Conservation (phyloP, 2,888 invertebrate genomes). For the Petrolisthes cinctipes region DNA sequence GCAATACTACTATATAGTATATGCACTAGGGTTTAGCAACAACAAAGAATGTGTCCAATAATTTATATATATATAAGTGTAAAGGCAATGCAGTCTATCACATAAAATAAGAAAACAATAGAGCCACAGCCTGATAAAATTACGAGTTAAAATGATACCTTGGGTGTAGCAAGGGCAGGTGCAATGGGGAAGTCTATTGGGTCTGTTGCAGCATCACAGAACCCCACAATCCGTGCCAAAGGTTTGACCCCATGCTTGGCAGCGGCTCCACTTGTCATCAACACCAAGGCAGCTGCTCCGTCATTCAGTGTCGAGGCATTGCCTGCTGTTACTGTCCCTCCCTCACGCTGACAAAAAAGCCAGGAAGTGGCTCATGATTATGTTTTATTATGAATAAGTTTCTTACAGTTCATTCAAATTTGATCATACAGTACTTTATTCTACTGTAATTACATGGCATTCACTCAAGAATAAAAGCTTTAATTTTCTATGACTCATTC, state of each 20-base stretch:
- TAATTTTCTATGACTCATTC: not conserved
- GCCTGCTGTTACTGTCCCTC: slow-evolving; percentile 96
- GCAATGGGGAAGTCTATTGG: slow-evolving; percentile 98
- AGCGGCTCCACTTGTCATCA: slow-evolving; percentile 85
- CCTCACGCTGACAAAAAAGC: slow-evolving; percentile 77
- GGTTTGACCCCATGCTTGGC: slow-evolving; percentile 84
- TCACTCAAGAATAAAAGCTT: slow-evolving; percentile 62
- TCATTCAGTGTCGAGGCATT: slow-evolving; percentile 98
- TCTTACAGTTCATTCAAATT: not conserved
- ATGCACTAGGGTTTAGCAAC: no score
- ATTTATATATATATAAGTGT: no score
- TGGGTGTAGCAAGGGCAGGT: slow-evolving; percentile 91
- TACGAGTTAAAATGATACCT: slow-evolving; percentile 69
- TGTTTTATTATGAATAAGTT: not conserved
- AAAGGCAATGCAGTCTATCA: no score
- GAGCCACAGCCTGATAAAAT: no score
- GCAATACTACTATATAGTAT: not conserved
- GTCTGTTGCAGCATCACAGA: slow-evolving; percentile 93
- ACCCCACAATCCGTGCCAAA: slow-evolving; percentile 88
- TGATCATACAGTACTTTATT: slow-evolving; percentile 10
- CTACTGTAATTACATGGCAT: not conserved
- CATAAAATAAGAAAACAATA: no score
- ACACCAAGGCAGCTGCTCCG: slow-evolving; percentile 91
- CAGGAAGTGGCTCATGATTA: slow-evolving; percentile 33
- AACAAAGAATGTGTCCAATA: no score